Conservation (phyloP, 23 tunicate species). For the Styela plicata region DNA sequence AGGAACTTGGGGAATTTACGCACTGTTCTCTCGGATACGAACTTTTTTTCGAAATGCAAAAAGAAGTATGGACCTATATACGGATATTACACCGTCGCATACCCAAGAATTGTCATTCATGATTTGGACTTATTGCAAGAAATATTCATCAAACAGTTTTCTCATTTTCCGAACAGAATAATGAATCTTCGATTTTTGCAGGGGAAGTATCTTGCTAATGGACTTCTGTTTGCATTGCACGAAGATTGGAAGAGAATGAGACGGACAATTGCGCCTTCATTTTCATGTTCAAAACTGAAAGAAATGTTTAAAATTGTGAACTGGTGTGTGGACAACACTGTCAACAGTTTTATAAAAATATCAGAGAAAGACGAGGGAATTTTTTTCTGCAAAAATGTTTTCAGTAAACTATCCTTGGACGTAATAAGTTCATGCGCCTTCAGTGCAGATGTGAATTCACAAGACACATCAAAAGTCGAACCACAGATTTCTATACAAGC, state of each 20-base stretch:
- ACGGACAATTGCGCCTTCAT: slow-evolving; percentile 46
- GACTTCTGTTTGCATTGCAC: slow-evolving; percentile 29
- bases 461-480: slow-evolving; percentile 4
- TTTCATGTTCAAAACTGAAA: slow-evolving; percentile 64
- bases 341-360: slow-evolving; percentile 14
- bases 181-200: not conserved
- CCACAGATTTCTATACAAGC: not conserved
- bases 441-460: slow-evolving; percentile 50
- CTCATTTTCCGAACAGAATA: slow-evolving; percentile 50
- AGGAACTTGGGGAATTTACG: not conserved
- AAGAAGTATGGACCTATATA: slow-evolving; percentile 1
- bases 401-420: slow-evolving; percentile 47
- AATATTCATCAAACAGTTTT: slow-evolving; percentile 57
- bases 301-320: slow-evolving; percentile 63
- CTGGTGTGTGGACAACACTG: slow-evolving; percentile 33
- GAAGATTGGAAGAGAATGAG: slow-evolving; percentile 72
- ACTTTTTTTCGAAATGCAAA: not conserved
- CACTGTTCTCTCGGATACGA: not conserved
- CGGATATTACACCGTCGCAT: slow-evolving; percentile 1
- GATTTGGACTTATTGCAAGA: slow-evolving; percentile 67
- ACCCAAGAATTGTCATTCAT: slow-evolving; percentile 38
- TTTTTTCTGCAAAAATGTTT: slow-evolving; percentile 39
- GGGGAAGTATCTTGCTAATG: slow-evolving; percentile 40
- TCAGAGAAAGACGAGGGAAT: slow-evolving; percentile 34
- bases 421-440: slow-evolving; percentile 72